A percentile compares a stretch with the other conserved stretches of the same genome.
These are phyloP conservation scores for Centroberyx gerrardi DNA, from an alignment of 2,797 vertebrate species.

Conservation along the genomic window DNA sequence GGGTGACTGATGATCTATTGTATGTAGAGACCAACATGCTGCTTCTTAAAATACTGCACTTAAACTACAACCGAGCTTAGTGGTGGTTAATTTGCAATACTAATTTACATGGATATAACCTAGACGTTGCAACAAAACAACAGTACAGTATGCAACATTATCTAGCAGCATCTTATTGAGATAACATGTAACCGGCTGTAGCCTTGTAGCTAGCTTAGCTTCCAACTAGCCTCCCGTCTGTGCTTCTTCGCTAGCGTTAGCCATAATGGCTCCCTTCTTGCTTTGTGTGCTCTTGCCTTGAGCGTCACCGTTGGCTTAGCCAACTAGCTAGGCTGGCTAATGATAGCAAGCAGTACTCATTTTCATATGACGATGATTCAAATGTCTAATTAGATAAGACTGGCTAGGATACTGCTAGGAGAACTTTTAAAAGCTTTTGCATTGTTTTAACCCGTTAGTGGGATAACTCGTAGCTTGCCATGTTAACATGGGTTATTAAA, in stretches of 20 bases:
- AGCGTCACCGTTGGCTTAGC: conserved; percentile 29
- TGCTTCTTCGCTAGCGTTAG: conserved; percentile 55
- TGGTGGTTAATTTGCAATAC: background rate
- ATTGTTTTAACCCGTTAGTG: too few relatives aligned
- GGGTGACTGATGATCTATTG: conserved; percentile 74
- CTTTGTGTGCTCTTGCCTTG: conserved; percentile 67
- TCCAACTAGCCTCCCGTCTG: conserved; percentile 11
- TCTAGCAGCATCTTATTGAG: background rate
- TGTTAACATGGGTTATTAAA: background rate
- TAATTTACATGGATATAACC: fast-evolving
- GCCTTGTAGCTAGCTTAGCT: conserved; percentile 32
- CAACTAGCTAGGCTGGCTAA: conserved; percentile 35
- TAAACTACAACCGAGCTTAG: background rate
- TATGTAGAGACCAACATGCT: conserved; percentile 50
- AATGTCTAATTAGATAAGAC: conserved; percentile 77
- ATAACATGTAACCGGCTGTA: background rate
- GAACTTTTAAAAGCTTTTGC: background rate
- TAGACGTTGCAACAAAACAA: background rate
- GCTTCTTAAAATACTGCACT: conserved; percentile 15
- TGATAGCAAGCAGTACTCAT: conserved; percentile 23
- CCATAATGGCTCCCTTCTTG: conserved; percentile 43
- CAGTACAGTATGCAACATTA: background rate
- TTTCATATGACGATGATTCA: conserved; percentile 64
- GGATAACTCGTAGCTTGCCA: background rate
- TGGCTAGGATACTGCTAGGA: background rate